Conservation (phyloP, 2,113 vertebrate genomes). For the Columba livia region DNA sequence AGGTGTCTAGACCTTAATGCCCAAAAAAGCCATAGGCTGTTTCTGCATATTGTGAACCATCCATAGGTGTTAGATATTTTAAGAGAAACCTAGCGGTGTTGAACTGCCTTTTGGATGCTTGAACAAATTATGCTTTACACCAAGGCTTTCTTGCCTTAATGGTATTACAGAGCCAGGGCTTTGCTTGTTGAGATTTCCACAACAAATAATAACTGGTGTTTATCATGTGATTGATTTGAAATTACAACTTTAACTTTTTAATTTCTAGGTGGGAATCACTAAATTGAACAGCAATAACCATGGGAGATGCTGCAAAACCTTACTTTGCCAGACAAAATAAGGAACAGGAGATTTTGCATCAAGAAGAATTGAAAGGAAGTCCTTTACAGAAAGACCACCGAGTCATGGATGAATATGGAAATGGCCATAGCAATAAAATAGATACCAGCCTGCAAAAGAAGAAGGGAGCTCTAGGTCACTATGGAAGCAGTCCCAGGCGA, state of each 20-base stretch:
- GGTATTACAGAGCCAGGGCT: background rate
- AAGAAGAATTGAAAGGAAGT: conserved; percentile 79
- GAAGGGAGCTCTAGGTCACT: conserved; percentile 65
- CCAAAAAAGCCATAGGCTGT: fast-evolving
- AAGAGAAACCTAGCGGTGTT: background rate
- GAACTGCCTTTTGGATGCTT: background rate
- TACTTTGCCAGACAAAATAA: conserved; percentile 76
- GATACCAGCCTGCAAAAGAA: conserved; percentile 77
- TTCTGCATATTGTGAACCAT: background rate
- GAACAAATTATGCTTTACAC: background rate
- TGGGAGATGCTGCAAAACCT: conserved; percentile 84
- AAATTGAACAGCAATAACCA: conserved; percentile 66
- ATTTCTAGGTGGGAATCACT: conserved; percentile 50
- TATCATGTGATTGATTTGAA: background rate
- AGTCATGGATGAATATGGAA: conserved; percentile 73
- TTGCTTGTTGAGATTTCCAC: background rate
- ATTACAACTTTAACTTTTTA: background rate
- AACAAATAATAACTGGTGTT: background rate
- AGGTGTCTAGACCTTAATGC: background rate
- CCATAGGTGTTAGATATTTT: background rate
- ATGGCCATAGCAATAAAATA: conserved; percentile 73
- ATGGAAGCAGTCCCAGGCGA: conserved; percentile 78
- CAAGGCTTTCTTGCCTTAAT: background rate
- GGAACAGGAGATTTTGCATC: conserved; percentile 69
- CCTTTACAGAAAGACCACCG: conserved; percentile 50